These are phyloP conservation scores for Pherbina coryleti DNA, from an alignment of 2,888 invertebrate genomes.

Conservation along the genomic window DNA sequence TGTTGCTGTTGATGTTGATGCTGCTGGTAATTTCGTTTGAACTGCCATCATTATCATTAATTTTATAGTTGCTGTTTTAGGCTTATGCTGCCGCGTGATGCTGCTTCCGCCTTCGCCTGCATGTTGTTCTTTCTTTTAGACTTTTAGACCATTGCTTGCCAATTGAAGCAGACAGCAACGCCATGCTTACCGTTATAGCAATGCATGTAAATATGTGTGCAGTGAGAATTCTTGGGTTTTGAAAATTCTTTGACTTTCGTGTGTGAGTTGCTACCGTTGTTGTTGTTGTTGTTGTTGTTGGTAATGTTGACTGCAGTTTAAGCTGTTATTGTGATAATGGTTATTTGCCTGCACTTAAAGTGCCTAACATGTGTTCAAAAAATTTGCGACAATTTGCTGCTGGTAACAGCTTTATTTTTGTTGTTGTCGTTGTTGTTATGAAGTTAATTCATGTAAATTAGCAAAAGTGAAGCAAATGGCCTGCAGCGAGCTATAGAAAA, in stretches of 20 bases:
- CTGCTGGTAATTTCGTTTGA: constrained; percentile 7
- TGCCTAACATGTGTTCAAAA: too few relatives aligned
- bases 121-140: not conserved
- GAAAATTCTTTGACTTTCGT: not conserved
- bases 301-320: not conserved
- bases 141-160: constrained; percentile 11
- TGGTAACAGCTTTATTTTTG: not conserved
- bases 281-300: not conserved
- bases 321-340: not conserved
- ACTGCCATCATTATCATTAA: constrained; percentile 35
- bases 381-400: constrained; percentile 4
- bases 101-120: constrained; percentile 34
- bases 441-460: constrained; percentile 4
- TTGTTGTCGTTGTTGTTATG: not conserved
- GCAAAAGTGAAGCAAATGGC: not conserved
- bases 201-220: not conserved
- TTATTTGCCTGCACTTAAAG: not conserved
- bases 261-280: not conserved
- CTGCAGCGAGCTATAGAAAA: not conserved
- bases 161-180: constrained; percentile 35
- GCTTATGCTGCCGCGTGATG: not conserved
- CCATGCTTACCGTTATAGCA: not conserved
- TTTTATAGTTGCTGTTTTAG: constrained; percentile 12
- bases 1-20: not conserved
- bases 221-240: not conserved